phyloP scores from a whole-genome alignment of 2,888 invertebrate genomes.

The Drosophila ochracea region DNA sequence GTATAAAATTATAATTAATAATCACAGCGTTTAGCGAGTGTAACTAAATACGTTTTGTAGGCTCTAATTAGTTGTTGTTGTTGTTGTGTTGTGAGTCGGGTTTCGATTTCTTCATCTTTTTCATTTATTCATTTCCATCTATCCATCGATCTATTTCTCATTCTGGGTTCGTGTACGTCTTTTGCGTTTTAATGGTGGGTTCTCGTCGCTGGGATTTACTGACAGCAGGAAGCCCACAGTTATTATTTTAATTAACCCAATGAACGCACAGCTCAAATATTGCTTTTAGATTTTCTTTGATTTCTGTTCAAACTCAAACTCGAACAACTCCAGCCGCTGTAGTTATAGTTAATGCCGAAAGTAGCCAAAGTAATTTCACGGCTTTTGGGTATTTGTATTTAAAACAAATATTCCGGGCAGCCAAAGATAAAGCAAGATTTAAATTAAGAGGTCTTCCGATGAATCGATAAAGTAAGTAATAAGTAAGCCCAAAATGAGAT shows the following conservation, averaged over 20 bases:
- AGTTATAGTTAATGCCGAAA: background rate
- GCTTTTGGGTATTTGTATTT: slow-evolving; percentile 19
- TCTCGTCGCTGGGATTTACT: slow-evolving; percentile 29
- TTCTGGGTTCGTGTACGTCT: background rate
- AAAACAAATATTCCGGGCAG: slow-evolving; percentile 30
- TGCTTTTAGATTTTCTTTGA: slow-evolving; percentile 19
- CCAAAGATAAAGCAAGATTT: background rate
- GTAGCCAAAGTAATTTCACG: slow-evolving; percentile 27
- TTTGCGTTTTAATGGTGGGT: slow-evolving; percentile 42
- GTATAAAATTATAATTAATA: slow-evolving; percentile 61
- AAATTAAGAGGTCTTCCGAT: background rate
- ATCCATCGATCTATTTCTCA: slow-evolving; percentile 27
- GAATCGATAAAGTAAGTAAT: background rate
- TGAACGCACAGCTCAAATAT: slow-evolving; percentile 43
- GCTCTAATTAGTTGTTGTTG: slow-evolving; percentile 43
- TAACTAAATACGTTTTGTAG: slow-evolving; percentile 61
- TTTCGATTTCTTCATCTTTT: slow-evolving; percentile 43
- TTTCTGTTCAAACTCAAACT: slow-evolving; percentile 11
- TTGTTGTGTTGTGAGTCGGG: slow-evolving; percentile 14
- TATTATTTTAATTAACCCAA: slow-evolving; percentile 78
- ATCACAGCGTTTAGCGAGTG: slow-evolving; percentile 63
- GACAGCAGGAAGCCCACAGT: slow-evolving; percentile 66
- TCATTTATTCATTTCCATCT: slow-evolving; percentile 12
- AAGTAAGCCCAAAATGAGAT: background rate
- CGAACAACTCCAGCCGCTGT: background rate